phyloP scores from a whole-genome alignment of 2,113 vertebrate species.

The Oryzias woworae region DNA sequence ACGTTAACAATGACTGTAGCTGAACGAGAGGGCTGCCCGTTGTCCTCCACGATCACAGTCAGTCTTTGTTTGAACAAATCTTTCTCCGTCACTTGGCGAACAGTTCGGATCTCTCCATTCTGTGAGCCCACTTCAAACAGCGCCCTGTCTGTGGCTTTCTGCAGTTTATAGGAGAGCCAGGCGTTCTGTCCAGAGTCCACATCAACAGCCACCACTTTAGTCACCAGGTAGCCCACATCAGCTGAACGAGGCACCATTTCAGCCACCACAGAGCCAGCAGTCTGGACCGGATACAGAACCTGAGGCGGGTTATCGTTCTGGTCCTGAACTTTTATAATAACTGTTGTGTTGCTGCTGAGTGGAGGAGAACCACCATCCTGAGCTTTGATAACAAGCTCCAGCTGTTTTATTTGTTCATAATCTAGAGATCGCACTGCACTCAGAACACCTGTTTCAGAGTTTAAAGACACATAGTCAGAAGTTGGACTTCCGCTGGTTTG shows the following conservation, averaged over 20 bases:
- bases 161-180: slow-evolving; percentile 10
- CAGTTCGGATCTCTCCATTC: slow-evolving; percentile 26
- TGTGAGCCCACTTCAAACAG: slow-evolving; percentile 30
- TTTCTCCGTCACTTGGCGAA: slow-evolving; percentile 17
- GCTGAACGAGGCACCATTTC: background rate
- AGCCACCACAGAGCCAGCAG: too few species aligned
- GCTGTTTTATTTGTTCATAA: slow-evolving; percentile 55
- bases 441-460: slow-evolving; percentile 50
- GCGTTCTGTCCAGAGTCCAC: slow-evolving; percentile 13
- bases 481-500: slow-evolving; percentile 33
- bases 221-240: slow-evolving; percentile 1
- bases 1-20: slow-evolving; percentile 1
- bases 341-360: background rate
- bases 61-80: slow-evolving; percentile 11
- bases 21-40: background rate
- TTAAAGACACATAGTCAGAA: slow-evolving; percentile 48
- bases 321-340: too few species aligned
- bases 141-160: slow-evolving; percentile 31
- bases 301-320: too few species aligned
- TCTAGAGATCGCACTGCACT: slow-evolving; percentile 48
- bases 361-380: slow-evolving; percentile 56
- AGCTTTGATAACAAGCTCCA: slow-evolving; percentile 38
- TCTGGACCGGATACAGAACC: too few species aligned
- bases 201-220: slow-evolving; percentile 14
- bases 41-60: slow-evolving; percentile 22